A percentile compares a stretch with the other conserved stretches of the same genome.
Evolutionary conservation across 2,113 vertebrate genomes (phyloP).

Genomic region (Talpa occidentalis): DNA sequence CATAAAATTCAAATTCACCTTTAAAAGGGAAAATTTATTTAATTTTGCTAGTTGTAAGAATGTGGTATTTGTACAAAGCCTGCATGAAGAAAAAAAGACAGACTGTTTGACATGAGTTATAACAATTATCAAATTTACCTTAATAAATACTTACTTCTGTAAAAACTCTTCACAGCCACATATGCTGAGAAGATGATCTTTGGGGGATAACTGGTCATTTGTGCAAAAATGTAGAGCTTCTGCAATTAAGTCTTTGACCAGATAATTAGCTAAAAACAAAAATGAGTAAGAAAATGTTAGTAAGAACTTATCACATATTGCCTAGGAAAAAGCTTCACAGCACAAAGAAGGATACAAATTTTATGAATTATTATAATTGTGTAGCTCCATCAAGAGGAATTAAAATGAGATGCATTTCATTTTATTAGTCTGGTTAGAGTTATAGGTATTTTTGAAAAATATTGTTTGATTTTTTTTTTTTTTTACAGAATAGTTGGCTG

Average conservation of each 20-base stretch:
- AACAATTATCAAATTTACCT: constrained; percentile 4
- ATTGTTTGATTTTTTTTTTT: no score
- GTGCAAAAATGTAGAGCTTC: constrained; percentile 75
- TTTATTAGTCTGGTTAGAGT: not conserved
- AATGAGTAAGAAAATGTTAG: constrained; percentile 73
- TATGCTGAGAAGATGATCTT: constrained; percentile 79
- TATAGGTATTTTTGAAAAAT: not conserved
- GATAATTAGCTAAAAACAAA: constrained; percentile 85
- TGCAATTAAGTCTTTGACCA: constrained; percentile 83
- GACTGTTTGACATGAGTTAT: not conserved
- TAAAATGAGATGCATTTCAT: not conserved
- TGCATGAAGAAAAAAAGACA: not conserved
- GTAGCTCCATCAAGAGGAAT: constrained; percentile 34
- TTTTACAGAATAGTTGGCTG: no score
- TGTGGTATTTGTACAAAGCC: not conserved
- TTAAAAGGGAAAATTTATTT: not conserved
- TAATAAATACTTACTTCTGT: constrained; percentile 80
- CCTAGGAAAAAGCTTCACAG: not conserved
- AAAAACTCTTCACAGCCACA: constrained; percentile 85
- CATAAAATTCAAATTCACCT: not conserved
- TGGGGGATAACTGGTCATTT: constrained; percentile 62
- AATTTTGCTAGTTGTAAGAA: not conserved
- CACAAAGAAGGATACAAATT: not conserved
- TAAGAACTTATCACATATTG: constrained; percentile 50
- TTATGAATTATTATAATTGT: not conserved